Evolutionary conservation across 1,140 invertebrate genomes (phyloP).

Genomic region (Lysiphlebus fabarum): DNA sequence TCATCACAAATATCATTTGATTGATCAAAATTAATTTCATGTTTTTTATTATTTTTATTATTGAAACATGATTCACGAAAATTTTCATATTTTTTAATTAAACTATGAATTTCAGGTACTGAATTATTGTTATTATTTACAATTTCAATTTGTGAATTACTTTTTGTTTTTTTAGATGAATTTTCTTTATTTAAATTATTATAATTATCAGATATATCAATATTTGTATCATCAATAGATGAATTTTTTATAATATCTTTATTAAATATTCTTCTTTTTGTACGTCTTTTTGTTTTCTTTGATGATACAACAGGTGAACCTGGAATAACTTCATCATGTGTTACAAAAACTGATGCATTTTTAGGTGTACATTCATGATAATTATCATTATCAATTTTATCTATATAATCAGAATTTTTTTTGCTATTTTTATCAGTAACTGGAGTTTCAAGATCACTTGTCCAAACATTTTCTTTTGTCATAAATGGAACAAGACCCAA

Average conservation of each 20-base stretch:
- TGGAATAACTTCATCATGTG: not conserved
- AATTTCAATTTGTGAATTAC: too few species aligned
- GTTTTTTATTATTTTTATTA: too few species aligned
- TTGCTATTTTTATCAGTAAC: constrained; percentile 14
- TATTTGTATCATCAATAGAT: not conserved
- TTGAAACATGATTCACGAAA: too few species aligned
- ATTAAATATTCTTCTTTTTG: constrained; percentile 4
- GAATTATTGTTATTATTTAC: too few species aligned
- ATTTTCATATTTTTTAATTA: too few species aligned
- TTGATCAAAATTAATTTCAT: too few species aligned
- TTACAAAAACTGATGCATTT: not conserved
- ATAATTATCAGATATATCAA: too few species aligned
- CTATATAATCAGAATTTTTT: not conserved
- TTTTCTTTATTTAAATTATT: too few species aligned
- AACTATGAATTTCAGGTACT: too few species aligned
- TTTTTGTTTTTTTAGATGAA: too few species aligned
- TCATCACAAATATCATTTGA: too few species aligned
- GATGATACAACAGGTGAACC: not conserved
- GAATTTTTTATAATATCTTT: not conserved
- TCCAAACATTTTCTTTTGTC: constrained; percentile 39
- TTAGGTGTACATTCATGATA: not conserved
- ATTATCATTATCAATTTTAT: not conserved
- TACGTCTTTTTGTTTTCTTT: not conserved
- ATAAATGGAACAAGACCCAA: constrained; percentile 40
- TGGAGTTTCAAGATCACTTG: constrained; percentile 46